Conservation (phyloP, 2,113 vertebrate species). For the Dolichallabes microphthalmus region DNA sequence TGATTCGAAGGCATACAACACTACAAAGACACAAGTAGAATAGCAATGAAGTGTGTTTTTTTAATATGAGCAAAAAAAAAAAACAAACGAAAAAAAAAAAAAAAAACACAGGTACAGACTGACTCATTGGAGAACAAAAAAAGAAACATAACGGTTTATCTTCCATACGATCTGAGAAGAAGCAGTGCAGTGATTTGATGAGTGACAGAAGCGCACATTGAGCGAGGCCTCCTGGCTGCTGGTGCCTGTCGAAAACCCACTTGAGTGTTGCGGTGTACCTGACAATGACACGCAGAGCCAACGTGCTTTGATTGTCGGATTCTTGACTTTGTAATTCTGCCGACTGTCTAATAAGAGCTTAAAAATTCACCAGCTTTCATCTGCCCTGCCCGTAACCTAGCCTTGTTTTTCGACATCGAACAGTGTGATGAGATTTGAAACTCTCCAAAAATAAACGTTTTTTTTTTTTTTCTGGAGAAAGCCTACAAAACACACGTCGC, state of each 20-base stretch:
- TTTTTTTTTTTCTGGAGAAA: not conserved
- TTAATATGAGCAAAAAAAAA: slow-evolving; percentile 18
- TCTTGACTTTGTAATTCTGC: slow-evolving; percentile 33
- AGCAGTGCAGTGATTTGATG: slow-evolving; percentile 17
- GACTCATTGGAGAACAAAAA: slow-evolving; percentile 19
- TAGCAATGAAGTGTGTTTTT: slow-evolving; percentile 50
- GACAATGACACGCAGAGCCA: slow-evolving; percentile 12
- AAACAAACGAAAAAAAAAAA: slow-evolving; percentile 24
- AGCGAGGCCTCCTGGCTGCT: slow-evolving; percentile 28
- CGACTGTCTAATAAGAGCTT: slow-evolving; percentile 18
- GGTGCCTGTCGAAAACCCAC: slow-evolving; percentile 42
- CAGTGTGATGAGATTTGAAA: slow-evolving; percentile 33
- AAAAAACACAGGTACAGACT: slow-evolving; percentile 21
- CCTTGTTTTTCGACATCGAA: slow-evolving; percentile 3
- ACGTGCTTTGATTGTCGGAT: slow-evolving; percentile 29
- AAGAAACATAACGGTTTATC: not conserved
- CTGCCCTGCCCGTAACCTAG: slow-evolving; percentile 10
- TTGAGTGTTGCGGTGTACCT: slow-evolving; percentile 41
- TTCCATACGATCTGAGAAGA: slow-evolving; percentile 15
- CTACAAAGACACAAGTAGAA: slow-evolving; percentile 38
- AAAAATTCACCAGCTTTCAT: not conserved
- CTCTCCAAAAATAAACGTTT: slow-evolving; percentile 8
- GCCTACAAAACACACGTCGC: slow-evolving; percentile 8
- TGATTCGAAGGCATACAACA: slow-evolving; percentile 49
- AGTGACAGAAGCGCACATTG: slow-evolving; percentile 13